Conservation (phyloP, 2,888 invertebrate species). For the Tinea trinotella region DNA sequence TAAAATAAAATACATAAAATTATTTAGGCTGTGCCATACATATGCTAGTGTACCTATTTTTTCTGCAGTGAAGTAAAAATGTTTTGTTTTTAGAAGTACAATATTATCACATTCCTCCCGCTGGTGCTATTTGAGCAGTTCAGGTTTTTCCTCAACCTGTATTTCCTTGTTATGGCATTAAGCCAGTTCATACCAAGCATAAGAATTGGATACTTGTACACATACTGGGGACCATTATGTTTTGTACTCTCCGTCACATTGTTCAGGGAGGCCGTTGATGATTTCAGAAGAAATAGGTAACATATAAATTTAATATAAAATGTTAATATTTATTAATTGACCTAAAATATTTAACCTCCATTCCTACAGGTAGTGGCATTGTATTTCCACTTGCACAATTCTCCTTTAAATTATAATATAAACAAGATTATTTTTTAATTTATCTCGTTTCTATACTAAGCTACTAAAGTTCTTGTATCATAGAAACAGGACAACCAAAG, state of each 20-base stretch:
- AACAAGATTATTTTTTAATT: no score
- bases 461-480: no score
- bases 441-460: no score
- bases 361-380: no score
- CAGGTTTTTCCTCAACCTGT: constrained; percentile 97
- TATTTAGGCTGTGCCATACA: background rate
- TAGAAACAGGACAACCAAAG: no score
- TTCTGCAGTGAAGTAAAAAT: no score
- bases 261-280: constrained; percentile 97
- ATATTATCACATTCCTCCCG: constrained; percentile 90
- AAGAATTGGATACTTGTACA: constrained; percentile 96
- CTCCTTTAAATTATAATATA: no score
- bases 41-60: background rate
- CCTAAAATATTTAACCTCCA: no score
- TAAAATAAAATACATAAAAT: background rate
- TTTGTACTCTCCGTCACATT: constrained; percentile 97
- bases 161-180: constrained; percentile 97
- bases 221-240: constrained; percentile 99
- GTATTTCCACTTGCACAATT: no score
- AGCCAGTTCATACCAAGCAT: constrained; percentile 98
- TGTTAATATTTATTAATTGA: no score
- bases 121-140: constrained; percentile 98
- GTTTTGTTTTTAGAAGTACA: constrained; percentile 95
- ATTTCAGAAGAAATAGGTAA: constrained; percentile 86
- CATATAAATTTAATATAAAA: constrained; percentile 18